These are phyloP conservation scores for Pollenia labialis DNA, from an alignment of 2,888 invertebrate genomes.

Conservation along the genomic window DNA sequence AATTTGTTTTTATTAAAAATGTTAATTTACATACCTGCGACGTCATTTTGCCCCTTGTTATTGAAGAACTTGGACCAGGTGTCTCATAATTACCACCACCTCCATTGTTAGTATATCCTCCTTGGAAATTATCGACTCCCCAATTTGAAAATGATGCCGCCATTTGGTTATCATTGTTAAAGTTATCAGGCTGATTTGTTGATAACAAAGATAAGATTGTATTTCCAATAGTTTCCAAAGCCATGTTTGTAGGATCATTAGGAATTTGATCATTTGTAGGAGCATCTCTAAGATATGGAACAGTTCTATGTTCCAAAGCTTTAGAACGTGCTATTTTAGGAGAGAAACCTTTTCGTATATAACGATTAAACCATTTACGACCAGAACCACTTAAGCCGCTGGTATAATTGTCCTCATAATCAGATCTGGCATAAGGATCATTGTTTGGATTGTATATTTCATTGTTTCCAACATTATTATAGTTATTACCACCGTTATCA, in stretches of 20 bases:
- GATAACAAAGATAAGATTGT: conserved; percentile 48
- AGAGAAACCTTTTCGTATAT: conserved; percentile 30
- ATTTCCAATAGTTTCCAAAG: conserved; percentile 59
- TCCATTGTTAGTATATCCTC: neutral
- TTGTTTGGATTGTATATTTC: conserved; percentile 16
- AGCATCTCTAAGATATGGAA: conserved; percentile 36
- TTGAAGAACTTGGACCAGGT: conserved; percentile 21
- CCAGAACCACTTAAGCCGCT: conserved; percentile 50
- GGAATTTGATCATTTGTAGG: neutral
- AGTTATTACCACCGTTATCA: neutral
- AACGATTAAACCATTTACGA: conserved; percentile 55
- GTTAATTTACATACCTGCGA: conserved; percentile 39
- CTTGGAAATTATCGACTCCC: conserved; percentile 16
- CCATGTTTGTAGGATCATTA: conserved; percentile 32
- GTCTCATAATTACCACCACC: neutral
- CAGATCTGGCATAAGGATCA: neutral
- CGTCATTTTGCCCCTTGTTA: neutral
- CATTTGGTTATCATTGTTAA: conserved; percentile 32
- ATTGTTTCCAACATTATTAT: neutral
- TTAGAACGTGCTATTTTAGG: conserved; percentile 43
- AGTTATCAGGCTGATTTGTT: conserved; percentile 16
- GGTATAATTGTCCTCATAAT: conserved; percentile 29
- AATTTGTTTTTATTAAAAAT: neutral
- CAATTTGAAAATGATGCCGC: conserved; percentile 8
- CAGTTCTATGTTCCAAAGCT: conserved; percentile 46